These are phyloP conservation scores for Dryobates pubescens DNA, from an alignment of 2,797 vertebrate genomes.

Conservation along the genomic window DNA sequence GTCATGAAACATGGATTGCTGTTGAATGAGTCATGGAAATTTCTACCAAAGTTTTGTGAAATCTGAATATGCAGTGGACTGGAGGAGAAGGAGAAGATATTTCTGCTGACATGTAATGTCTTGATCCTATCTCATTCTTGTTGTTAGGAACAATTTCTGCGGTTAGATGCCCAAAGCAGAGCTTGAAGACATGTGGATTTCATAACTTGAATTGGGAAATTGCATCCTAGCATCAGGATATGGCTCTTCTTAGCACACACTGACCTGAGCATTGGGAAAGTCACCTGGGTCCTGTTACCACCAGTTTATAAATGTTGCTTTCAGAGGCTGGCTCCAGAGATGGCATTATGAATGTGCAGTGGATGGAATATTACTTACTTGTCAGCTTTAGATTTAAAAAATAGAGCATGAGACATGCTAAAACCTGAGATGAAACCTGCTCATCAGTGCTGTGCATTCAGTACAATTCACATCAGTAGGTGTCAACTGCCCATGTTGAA, in stretches of 20 bases:
- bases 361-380: conserved; percentile 36
- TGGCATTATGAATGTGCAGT: neutral
- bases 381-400: conserved; percentile 13
- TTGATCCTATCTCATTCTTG: conserved; percentile 40
- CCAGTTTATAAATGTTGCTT: neutral
- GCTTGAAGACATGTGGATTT: conserved; percentile 26
- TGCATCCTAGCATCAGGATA: neutral
- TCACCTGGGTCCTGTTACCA: conserved; percentile 43
- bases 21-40: conserved; percentile 62
- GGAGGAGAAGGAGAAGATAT: conserved; percentile 28
- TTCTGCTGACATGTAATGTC: conserved; percentile 58
- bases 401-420: neutral
- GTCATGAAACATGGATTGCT: conserved; percentile 33
- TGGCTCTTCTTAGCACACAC: neutral
- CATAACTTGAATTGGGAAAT: neutral
- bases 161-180: conserved; percentile 29
- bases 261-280: neutral
- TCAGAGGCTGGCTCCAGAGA: conserved; percentile 7
- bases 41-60: conserved; percentile 58
- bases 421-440: neutral
- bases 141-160: conserved; percentile 33
- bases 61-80: conserved; percentile 26
- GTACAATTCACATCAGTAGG: neutral
- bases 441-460: neutral
- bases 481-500: neutral